Conservation (phyloP, 2,888 invertebrate genomes). For the Scaptomyza polygonia region DNA sequence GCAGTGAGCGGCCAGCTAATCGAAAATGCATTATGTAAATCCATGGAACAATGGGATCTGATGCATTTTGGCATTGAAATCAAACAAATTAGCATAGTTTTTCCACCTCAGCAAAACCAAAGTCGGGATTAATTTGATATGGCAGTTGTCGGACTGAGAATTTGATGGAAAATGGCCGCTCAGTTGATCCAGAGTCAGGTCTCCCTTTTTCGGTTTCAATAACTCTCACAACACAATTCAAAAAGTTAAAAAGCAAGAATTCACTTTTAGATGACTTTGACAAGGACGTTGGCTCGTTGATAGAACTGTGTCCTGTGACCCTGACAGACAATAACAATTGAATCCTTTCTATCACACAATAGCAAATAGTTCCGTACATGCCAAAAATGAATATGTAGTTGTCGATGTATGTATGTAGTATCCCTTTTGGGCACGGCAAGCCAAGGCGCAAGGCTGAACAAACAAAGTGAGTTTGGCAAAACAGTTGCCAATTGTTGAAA, state of each 20-base stretch:
- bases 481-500: conserved; percentile 74
- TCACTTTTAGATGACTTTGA: conserved; percentile 82
- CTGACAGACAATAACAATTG: conserved; percentile 52
- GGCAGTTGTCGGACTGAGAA: conserved; percentile 27
- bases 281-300: conserved; percentile 54
- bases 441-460: conserved; percentile 74
- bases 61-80: conserved; percentile 48
- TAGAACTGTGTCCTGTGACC: conserved; percentile 18
- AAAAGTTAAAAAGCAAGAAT: conserved; percentile 83
- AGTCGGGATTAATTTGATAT: conserved; percentile 71
- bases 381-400: conserved; percentile 32
- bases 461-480: conserved; percentile 57
- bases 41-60: conserved; percentile 45
- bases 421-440: conserved; percentile 34
- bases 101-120: conserved; percentile 72
- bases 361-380: conserved; percentile 40
- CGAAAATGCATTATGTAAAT: conserved; percentile 66
- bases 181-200: neutral
- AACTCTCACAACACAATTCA: conserved; percentile 51
- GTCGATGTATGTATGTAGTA: too few relatives aligned
- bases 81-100: conserved; percentile 77
- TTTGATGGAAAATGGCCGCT: conserved; percentile 48
- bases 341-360: conserved; percentile 73
- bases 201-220: conserved; percentile 17
- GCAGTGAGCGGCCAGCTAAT: conserved; percentile 43